Evolutionary conservation across 2,888 invertebrate genomes (phyloP).

Genomic region (Drosophila diplacantha): DNA sequence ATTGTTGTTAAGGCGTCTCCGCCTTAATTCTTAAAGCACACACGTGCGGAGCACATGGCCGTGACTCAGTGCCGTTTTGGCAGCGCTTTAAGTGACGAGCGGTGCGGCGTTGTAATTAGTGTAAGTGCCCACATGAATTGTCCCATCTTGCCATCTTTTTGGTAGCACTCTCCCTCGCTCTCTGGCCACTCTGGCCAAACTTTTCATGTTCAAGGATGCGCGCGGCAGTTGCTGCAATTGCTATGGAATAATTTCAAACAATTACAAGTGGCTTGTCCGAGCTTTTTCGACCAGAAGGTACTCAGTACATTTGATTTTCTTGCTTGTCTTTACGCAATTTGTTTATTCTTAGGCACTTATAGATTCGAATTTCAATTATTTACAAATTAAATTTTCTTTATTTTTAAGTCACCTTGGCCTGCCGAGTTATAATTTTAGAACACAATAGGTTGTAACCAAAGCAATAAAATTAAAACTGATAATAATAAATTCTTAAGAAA

Average conservation of each 20-base stretch:
- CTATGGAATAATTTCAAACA: constrained; percentile 30
- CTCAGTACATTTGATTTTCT: neutral
- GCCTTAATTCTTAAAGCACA: constrained; percentile 15
- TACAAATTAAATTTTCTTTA: neutral
- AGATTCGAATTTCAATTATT: neutral
- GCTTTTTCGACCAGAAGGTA: constrained; percentile 1
- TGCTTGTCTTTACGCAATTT: neutral
- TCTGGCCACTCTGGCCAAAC: constrained; percentile 12
- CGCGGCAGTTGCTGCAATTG: constrained; percentile 33
- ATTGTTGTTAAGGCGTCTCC: constrained; percentile 6
- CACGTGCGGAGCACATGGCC: constrained; percentile 24
- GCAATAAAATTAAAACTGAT: neutral
- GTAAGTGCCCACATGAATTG: constrained; percentile 64
- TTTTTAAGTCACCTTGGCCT: neutral
- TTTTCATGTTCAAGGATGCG: constrained; percentile 68
- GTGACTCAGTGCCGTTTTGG: constrained; percentile 23
- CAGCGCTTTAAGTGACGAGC: constrained; percentile 28
- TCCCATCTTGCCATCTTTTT: constrained; percentile 55
- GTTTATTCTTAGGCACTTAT: neutral
- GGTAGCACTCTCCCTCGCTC: constrained; percentile 42
- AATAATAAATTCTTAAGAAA: neutral
- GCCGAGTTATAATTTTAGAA: neutral
- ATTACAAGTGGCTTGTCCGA: constrained; percentile 3
- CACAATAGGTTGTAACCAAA: neutral
- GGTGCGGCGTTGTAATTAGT: constrained; percentile 66